Percentiles rank a stretch among this genome's conserved stretches.
phyloP scores from a whole-genome alignment of 2,797 vertebrate species.

The Arnoldichthys spilopterus region DNA sequence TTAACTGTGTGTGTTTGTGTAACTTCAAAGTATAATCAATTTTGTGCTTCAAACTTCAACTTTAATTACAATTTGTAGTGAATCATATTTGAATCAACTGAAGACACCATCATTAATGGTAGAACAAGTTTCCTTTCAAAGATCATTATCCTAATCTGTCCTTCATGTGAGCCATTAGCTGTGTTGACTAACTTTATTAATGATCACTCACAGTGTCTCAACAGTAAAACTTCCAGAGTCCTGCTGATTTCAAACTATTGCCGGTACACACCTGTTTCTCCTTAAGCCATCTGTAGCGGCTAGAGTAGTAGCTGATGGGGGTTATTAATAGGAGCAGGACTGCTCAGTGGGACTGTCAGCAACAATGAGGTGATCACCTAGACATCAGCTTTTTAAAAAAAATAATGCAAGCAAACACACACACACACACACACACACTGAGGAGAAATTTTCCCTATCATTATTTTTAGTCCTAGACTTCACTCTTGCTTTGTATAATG shows the following conservation, averaged over 20 bases:
- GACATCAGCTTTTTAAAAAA: constrained; percentile 32
- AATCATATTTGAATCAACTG: background rate
- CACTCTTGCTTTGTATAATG: constrained; percentile 9
- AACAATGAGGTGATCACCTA: constrained; percentile 43
- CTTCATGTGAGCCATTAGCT: constrained; percentile 39
- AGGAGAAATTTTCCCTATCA: background rate
- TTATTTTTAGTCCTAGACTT: no score
- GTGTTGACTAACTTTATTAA: constrained; percentile 46
- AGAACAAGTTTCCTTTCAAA: background rate
- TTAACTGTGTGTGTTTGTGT: background rate
- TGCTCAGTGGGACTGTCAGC: constrained; percentile 49
- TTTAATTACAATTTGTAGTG: background rate
- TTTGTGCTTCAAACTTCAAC: background rate
- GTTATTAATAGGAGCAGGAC: constrained; percentile 67
- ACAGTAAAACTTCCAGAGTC: constrained; percentile 53
- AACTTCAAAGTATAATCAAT: background rate
- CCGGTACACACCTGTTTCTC: constrained; percentile 49
- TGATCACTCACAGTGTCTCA: constrained; percentile 57
- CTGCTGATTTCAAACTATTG: constrained; percentile 62
- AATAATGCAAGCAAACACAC: background rate
- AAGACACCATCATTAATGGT: background rate
- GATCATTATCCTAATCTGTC: background rate
- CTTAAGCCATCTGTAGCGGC: constrained; percentile 52
- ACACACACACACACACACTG: background rate
- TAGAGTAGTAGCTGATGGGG: constrained; percentile 60